phyloP scores from a whole-genome alignment of 2,888 invertebrate species.

The Caenorhabditis wallacei region DNA sequence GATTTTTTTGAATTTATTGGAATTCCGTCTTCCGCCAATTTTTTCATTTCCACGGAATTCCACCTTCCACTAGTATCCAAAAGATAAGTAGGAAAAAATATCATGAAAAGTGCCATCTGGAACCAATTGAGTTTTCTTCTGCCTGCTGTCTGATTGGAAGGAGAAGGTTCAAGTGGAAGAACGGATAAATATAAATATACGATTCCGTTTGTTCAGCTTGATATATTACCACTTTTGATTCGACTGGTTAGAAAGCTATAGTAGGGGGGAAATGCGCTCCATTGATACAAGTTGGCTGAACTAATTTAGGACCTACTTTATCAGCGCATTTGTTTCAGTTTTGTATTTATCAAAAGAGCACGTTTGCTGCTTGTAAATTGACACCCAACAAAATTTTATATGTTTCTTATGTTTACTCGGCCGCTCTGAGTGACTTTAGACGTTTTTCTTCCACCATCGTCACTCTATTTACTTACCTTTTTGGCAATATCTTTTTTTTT shows the following conservation, averaged over 20 bases:
- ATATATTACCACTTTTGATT: conserved; percentile 41
- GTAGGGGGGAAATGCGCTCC: no score
- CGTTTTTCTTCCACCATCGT: not conserved
- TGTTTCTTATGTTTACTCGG: conserved; percentile 29
- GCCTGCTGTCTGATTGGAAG: not conserved
- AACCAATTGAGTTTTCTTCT: conserved; percentile 32
- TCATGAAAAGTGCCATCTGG: conserved; percentile 34
- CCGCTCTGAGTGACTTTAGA: conserved; percentile 6
- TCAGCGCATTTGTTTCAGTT: no score
- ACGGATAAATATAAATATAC: not conserved
- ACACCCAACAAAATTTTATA: conserved; percentile 21
- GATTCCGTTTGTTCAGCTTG: conserved; percentile 58
- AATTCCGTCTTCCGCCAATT: no score
- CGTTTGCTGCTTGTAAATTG: conserved; percentile 41
- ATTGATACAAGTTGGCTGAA: not conserved
- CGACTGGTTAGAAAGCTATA: conserved; percentile 28
- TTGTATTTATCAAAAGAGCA: not conserved
- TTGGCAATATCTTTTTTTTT: not conserved
- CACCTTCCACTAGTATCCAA: no score
- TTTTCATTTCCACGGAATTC: no score
- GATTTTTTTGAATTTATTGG: no score
- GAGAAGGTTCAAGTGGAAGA: conserved; percentile 17
- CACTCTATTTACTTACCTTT: not conserved
- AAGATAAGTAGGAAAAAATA: not conserved
- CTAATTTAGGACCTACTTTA: no score